Percentiles rank a stretch among this genome's conserved stretches.
Evolutionary conservation across 2,797 vertebrate genomes (phyloP).

Genomic region (Dryobates pubescens): DNA sequence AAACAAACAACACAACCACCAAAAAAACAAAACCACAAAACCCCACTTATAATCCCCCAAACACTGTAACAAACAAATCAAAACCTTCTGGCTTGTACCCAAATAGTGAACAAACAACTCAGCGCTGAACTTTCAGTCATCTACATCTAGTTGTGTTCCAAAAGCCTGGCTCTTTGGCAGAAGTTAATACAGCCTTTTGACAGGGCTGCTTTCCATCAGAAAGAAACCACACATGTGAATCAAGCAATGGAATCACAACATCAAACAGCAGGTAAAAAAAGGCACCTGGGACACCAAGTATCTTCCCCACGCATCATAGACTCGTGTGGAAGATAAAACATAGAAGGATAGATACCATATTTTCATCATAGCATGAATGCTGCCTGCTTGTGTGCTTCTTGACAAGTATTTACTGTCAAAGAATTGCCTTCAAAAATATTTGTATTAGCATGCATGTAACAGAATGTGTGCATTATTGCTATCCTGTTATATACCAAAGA

Average conservation of each 20-base stretch:
- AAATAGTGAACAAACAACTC: neutral
- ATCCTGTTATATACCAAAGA: neutral
- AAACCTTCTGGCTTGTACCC: neutral
- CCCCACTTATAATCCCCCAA: neutral
- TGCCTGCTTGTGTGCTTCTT: neutral
- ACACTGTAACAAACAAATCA: neutral
- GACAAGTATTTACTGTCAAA: neutral
- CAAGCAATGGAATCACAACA: neutral
- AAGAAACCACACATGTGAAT: neutral
- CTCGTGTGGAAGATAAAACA: neutral
- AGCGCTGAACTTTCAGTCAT: neutral
- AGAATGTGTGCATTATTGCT: neutral
- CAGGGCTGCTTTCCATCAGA: neutral
- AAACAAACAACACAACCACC: no score
- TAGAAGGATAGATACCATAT: neutral
- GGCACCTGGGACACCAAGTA: neutral
- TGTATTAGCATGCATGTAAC: neutral
- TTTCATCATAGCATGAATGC: neutral
- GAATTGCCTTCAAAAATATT: neutral
- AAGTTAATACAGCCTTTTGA: neutral
- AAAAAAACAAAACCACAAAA: no score
- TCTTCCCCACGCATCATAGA: neutral
- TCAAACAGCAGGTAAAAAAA: neutral
- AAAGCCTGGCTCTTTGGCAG: neutral
- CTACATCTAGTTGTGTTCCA: neutral